Base-by-base conservation (phyloP, 1,140 invertebrate species). In the Drosophila bifasciata region DNA sequence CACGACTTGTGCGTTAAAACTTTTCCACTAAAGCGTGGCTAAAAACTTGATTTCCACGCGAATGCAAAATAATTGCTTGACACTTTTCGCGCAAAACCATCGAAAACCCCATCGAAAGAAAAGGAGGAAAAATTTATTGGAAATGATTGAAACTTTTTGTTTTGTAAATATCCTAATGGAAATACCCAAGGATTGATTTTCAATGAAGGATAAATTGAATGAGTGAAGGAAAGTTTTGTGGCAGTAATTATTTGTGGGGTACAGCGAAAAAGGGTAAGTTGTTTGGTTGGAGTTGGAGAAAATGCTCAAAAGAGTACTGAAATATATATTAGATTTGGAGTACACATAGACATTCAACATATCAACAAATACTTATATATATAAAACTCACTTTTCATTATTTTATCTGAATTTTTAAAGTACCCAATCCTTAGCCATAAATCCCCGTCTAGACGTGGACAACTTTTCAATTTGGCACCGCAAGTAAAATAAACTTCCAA, bases 391-490 rank as follows among this genome's bases (percentile, higher is more conserved):
- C n/a, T 11, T 36, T 36, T 1, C 28, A n/a, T 23, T 25, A 1
- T 9, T 17, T 9, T 11, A 28, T 16, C 9, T 19, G 3, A 17
- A 61, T 62, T 62, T 62, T 64, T 9, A 1, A 32, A 15, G 25
- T 25, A 16, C 32, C 7, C 15, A 11, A 1, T 36, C 19, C 21
- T n/a, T 36, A 16, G 9, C 8, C 25, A 40, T 23, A 68, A 69
- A 48, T 68, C 50, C 63, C 43, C 13, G 66, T 69, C 66, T 69
- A 69, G 66, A 68, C 64, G 13, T 55, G 28, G 21, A 39, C 40
- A 69, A 68, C 28, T 68, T 67, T 53, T 7, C 8, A 40, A n/a
- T 17, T 15, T n/a, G n/a, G 16, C n/a, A 6, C 19, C 11, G 36
- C n/a, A 4, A 13, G 36, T 23, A 50, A 5, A 49, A 45, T 36